Evolutionary conservation across 1,140 invertebrate genomes (phyloP).

Genomic region (Pectinophora gossypiella): DNA sequence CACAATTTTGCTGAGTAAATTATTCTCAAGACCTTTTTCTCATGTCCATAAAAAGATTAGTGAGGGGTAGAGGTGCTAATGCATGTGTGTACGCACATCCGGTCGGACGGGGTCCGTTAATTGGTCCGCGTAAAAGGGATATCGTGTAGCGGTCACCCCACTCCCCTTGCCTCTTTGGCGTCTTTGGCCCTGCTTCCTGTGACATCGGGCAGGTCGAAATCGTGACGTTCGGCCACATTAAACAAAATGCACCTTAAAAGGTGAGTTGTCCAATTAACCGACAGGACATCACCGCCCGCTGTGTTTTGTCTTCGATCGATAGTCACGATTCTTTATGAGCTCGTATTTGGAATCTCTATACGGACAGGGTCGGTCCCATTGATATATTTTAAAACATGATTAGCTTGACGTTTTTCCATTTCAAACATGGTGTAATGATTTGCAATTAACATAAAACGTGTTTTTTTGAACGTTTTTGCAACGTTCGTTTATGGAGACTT

Average conservation of each 20-base stretch:
- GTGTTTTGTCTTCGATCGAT: conserved; percentile 23
- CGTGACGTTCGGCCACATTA: conserved; percentile 31
- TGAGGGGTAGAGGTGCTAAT: conserved; percentile 68
- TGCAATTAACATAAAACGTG: conserved; percentile 15
- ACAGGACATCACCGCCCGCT: conserved; percentile 26
- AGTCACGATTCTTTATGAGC: conserved; percentile 26
- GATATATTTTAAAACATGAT: not conserved
- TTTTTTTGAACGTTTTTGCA: conserved; percentile 21
- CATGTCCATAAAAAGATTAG: conserved; percentile 58
- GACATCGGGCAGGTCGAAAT: conserved; percentile 32
- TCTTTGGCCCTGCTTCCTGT: conserved; percentile 50
- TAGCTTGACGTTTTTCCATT: conserved; percentile 4
- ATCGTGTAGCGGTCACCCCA: conserved; percentile 56
- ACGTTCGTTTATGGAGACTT: conserved; percentile 12
- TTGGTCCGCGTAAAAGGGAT: conserved; percentile 73
- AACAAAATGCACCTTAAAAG: conserved; percentile 41
- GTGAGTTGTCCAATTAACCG: conserved; percentile 35
- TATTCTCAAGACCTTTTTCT: conserved; percentile 46
- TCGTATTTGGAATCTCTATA: not conserved
- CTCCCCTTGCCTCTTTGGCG: no score
- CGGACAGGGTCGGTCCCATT: not conserved
- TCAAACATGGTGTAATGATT: conserved; percentile 9
- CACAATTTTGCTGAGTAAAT: conserved; percentile 10
- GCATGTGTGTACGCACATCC: conserved; percentile 63
- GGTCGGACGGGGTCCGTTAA: conserved; percentile 66